These are phyloP conservation scores for Ceyx erithaca DNA, from an alignment of 2,797 vertebrate species.

Conservation along the genomic window DNA sequence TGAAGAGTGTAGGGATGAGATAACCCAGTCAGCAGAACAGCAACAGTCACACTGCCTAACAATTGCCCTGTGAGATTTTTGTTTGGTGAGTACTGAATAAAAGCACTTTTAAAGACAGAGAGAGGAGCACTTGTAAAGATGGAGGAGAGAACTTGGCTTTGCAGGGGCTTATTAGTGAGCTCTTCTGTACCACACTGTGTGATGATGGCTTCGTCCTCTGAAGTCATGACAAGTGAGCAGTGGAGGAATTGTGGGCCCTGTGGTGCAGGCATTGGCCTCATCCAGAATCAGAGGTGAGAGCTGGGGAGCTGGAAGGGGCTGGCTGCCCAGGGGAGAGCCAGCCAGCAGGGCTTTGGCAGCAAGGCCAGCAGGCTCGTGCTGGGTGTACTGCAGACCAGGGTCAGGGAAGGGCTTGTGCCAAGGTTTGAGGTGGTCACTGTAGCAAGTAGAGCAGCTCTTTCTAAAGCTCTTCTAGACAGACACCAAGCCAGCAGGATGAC, in stretches of 20 bases:
- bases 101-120: neutral
- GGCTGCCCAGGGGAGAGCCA: neutral
- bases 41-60: neutral
- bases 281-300: neutral
- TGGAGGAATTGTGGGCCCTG: neutral
- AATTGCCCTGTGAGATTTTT: neutral
- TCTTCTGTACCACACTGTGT: neutral
- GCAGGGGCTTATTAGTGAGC: neutral
- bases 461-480: neutral
- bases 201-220: neutral
- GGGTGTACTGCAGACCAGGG: neutral
- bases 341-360: neutral
- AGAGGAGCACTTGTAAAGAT: neutral
- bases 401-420: neutral
- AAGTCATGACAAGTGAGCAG: neutral
- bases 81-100: neutral
- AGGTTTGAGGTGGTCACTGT: neutral
- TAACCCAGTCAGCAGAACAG: neutral
- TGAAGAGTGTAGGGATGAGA: neutral
- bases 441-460: neutral
- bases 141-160: neutral
- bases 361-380: neutral
- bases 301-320: neutral
- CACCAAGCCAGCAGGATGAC: neutral
- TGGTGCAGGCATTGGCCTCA: fast-evolving